Percentiles rank a stretch among this genome's conserved stretches.
Evolutionary conservation across 2,113 vertebrate species (phyloP).

Genomic region (Sander lucioperca): DNA sequence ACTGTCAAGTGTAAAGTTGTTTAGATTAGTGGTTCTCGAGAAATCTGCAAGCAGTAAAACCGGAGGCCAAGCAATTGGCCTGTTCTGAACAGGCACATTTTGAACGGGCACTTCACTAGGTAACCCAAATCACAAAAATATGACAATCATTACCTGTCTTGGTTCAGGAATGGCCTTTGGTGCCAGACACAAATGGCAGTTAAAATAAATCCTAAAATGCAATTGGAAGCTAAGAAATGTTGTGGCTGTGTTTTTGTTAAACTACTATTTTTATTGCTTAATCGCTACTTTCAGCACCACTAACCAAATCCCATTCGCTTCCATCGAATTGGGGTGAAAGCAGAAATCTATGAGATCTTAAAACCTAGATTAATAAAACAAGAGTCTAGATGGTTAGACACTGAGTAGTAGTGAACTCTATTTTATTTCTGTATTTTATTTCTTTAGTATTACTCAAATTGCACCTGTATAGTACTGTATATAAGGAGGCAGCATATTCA

Average conservation of each 20-base stretch:
- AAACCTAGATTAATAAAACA: not conserved
- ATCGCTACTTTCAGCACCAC: not conserved
- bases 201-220: not conserved
- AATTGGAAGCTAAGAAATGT: too few relatives aligned
- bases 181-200: not conserved
- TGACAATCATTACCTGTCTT: too few relatives aligned
- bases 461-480: not conserved
- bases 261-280: not conserved
- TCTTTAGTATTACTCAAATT: too few relatives aligned
- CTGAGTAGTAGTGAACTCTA: not conserved
- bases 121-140: not conserved
- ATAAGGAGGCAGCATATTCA: not conserved
- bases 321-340: not conserved
- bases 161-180: not conserved
- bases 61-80: too few relatives aligned
- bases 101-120: too few relatives aligned
- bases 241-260: not conserved
- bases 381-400: not conserved
- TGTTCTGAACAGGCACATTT: too few relatives aligned
- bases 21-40: too few relatives aligned
- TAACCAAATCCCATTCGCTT: not conserved
- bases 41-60: too few relatives aligned
- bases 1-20: too few relatives aligned
- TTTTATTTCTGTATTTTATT: not conserved
- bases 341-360: not conserved